These are phyloP conservation scores for Aleadryas rufinucha DNA, from an alignment of 2,113 vertebrate genomes.

Conservation along the genomic window DNA sequence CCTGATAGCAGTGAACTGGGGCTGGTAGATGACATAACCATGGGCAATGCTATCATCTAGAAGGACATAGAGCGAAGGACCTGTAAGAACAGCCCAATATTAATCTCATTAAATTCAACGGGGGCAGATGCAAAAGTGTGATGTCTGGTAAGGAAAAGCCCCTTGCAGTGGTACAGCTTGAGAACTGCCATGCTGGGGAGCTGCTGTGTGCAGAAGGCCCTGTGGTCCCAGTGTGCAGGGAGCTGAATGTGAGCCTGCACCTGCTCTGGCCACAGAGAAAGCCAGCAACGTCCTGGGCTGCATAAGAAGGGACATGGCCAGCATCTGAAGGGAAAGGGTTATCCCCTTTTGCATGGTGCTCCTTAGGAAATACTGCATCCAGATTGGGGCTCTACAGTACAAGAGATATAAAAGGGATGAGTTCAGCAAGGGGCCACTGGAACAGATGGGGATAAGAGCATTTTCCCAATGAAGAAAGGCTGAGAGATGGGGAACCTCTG, in stretches of 20 bases:
- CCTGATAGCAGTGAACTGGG: not conserved
- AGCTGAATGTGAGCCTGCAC: not conserved
- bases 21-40: too few species aligned
- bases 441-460: too few species aligned
- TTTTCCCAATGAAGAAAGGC: not conserved
- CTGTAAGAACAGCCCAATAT: not conserved
- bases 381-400: too few species aligned
- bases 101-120: not conserved
- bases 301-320: not conserved
- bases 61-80: not conserved
- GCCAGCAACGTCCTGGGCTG: not conserved
- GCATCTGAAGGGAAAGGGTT: not conserved
- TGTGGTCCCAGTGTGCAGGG: not conserved
- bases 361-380: not conserved
- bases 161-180: not conserved
- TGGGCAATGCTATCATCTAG: not conserved
- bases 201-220: not conserved
- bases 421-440: not conserved
- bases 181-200: not conserved
- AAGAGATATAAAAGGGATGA: not conserved
- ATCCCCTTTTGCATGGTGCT: not conserved
- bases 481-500: not conserved
- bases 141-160: not conserved
- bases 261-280: not conserved
- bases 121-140: fast-evolving